Percentiles rank a stretch among this genome's conserved stretches.
phyloP scores from a whole-genome alignment of 2,797 vertebrate species.

The Melanotaenia trifasciata region DNA sequence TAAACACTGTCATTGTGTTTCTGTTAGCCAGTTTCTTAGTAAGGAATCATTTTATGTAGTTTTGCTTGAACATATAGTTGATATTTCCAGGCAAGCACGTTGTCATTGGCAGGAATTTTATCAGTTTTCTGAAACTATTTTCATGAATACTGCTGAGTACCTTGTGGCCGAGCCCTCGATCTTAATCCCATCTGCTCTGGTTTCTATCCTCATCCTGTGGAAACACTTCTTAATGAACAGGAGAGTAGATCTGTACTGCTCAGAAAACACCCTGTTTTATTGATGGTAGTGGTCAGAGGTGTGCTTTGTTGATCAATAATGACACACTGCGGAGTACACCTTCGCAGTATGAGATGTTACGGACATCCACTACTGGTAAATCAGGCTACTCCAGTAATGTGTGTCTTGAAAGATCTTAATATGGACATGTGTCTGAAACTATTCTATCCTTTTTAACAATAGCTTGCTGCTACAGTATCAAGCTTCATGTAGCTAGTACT shows the following conservation, averaged over 20 bases:
- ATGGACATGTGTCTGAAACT: not conserved
- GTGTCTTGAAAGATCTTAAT: not conserved
- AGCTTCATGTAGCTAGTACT: slow-evolving; percentile 22
- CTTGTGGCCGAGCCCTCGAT: not conserved
- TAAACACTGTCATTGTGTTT: too few species aligned
- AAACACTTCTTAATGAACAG: not conserved
- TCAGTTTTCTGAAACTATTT: too few species aligned
- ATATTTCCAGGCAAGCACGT: too few species aligned
- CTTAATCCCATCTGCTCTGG: not conserved
- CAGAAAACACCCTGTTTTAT: not conserved
- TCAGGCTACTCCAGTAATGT: too few species aligned
- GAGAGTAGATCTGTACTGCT: not conserved
- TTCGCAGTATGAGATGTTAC: not conserved
- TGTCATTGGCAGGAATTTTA: too few species aligned
- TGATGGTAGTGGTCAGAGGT: not conserved
- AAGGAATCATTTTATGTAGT: too few species aligned
- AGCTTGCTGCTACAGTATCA: slow-evolving; percentile 25
- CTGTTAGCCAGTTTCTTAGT: too few species aligned
- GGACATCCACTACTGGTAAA: not conserved
- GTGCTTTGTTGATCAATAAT: not conserved
- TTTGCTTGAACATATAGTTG: too few species aligned
- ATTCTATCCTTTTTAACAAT: slow-evolving; percentile 30
- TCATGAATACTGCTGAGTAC: not conserved
- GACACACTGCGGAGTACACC: not conserved
- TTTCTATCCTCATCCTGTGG: not conserved